Conservation (phyloP, 2,888 invertebrate genomes). For the Folsomia candida region DNA sequence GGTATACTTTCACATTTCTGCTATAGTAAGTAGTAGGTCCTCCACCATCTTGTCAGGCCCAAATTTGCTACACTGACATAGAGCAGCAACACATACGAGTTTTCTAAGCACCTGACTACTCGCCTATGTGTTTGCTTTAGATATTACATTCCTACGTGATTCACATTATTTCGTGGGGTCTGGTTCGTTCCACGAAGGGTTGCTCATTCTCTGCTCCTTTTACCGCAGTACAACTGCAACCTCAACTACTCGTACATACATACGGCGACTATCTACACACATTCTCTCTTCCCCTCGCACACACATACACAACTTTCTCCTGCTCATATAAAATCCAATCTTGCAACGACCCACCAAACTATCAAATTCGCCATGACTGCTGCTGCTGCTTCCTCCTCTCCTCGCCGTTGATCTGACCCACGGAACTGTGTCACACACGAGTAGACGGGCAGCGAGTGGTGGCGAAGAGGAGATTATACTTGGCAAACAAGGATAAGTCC, state of each 20-base stretch:
- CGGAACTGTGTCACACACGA: neutral
- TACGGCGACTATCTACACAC: no score
- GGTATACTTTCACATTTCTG: neutral
- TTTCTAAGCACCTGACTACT: neutral
- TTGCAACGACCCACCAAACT: no score
- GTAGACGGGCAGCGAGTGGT: neutral
- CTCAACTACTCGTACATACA: neutral
- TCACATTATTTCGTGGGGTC: neutral
- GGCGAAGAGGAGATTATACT: no score
- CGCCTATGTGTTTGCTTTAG: neutral
- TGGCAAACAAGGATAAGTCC: no score
- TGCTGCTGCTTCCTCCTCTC: no score
- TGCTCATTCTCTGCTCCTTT: neutral
- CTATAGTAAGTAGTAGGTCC: neutral
- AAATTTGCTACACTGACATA: neutral
- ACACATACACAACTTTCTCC: no score
- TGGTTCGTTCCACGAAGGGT: no score
- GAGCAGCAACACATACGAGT: no score
- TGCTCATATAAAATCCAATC: no score
- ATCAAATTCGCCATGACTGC: neutral
- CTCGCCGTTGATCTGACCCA: neutral
- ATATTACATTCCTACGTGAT: neutral
- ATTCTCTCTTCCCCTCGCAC: neutral
- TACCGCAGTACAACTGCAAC: slow-evolving; percentile 28
- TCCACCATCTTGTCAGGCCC: neutral